Conservation (phyloP, 2,113 vertebrate genomes). For the Oncorhynchus mykiss region DNA sequence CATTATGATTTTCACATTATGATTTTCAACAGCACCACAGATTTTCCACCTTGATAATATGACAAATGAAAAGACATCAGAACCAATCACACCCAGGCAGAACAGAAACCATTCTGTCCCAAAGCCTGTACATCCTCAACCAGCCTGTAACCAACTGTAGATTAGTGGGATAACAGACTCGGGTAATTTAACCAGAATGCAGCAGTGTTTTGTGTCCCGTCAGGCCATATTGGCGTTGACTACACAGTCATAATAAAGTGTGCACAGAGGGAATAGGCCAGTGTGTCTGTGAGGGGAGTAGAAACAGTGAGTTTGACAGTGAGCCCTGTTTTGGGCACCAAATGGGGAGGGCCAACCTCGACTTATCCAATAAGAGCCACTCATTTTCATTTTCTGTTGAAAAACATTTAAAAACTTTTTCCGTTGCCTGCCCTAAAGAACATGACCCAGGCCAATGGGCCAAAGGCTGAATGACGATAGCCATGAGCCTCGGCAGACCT, state of each 20-base stretch:
- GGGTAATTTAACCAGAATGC: slow-evolving; percentile 41
- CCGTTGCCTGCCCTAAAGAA: background rate
- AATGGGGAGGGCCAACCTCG: slow-evolving; percentile 40
- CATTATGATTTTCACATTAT: slow-evolving; percentile 32
- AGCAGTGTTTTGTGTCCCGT: slow-evolving; percentile 59
- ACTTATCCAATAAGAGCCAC: too few species aligned
- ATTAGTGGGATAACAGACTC: slow-evolving; percentile 54
- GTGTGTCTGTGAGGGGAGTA: slow-evolving; percentile 46
- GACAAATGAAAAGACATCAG: slow-evolving; percentile 48
- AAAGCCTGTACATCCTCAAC: slow-evolving; percentile 48
- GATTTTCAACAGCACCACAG: slow-evolving; percentile 30
- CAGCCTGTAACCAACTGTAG: slow-evolving; percentile 21
- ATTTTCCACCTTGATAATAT: background rate
- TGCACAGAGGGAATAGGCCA: slow-evolving; percentile 63
- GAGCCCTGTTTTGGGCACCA: background rate
- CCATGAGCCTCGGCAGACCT: slow-evolving; percentile 54
- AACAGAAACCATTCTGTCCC: slow-evolving; percentile 28
- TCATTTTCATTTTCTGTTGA: too few species aligned
- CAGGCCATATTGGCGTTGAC: slow-evolving; percentile 63
- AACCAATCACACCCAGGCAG: slow-evolving; percentile 35
- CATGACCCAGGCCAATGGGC: slow-evolving; percentile 16
- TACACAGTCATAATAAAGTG: slow-evolving; percentile 61
- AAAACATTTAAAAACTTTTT: too few species aligned
- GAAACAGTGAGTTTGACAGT: slow-evolving; percentile 29
- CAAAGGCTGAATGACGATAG: slow-evolving; percentile 68